A percentile compares a stretch with the other conserved stretches of the same genome.
Conservation (phyloP, 2,113 vertebrate genomes). For the Pygoscelis adeliae region DNA sequence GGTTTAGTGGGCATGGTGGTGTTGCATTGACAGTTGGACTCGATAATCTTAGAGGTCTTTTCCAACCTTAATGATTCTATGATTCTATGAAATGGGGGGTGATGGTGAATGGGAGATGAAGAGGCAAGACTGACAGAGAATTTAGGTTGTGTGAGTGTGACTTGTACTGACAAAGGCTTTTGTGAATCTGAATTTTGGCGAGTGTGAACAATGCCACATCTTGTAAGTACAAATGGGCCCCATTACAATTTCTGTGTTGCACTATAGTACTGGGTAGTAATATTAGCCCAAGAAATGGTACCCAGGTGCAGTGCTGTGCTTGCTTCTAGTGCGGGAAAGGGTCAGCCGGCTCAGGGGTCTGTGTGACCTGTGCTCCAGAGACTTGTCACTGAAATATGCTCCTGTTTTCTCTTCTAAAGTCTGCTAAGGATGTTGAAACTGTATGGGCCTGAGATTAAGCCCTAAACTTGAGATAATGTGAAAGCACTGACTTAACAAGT, state of each 20-base stretch:
- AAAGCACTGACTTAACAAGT: neutral
- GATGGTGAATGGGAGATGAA: neutral
- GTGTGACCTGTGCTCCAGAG: neutral
- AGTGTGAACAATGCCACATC: neutral
- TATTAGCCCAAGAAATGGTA: neutral
- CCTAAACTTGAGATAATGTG: neutral
- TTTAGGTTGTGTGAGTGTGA: neutral
- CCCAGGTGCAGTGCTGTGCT: neutral
- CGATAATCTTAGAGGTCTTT: too few species aligned
- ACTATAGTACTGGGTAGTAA: neutral
- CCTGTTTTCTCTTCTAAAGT: neutral
- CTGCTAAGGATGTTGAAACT: neutral
- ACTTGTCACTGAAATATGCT: neutral
- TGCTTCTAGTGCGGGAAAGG: accelerated
- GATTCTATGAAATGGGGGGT: neutral
- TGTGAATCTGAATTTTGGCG: neutral
- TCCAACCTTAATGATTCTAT: too few species aligned
- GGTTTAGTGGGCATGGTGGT: too few species aligned
- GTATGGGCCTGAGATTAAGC: neutral
- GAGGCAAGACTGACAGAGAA: accelerated
- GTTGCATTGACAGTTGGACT: too few species aligned
- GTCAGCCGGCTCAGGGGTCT: neutral
- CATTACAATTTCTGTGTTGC: neutral
- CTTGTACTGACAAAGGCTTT: neutral
- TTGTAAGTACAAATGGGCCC: neutral